Evolutionary conservation across 2,113 vertebrate species (phyloP), one percentile per base, ranked within the genome.

Genomic region (Agelaius tricolor): DNA sequence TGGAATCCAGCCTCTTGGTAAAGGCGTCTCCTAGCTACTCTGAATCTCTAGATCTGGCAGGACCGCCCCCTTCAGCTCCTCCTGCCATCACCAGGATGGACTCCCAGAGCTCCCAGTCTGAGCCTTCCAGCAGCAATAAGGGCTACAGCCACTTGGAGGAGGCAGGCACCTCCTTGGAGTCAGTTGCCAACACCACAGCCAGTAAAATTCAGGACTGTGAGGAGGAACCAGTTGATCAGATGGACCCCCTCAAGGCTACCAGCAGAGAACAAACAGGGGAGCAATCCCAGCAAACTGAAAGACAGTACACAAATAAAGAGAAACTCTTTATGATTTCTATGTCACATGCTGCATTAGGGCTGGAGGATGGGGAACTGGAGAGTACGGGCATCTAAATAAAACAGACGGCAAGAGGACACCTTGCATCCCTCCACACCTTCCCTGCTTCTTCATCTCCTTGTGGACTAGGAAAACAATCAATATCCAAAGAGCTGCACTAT

Each of bases 121-220:
- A 99, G 72, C 98, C 96, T 66, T 97, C 98, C 80, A 98, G 97
- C 97, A 97, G 99, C 98, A 99, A 98, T 97, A 99, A 99, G 98
- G 99, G 99, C 98, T 99, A 99, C 98, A 98, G 98, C 89, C 99
- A 98, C 57, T 97, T 99, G 96, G 97, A 97, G 94, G 99, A 99
- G 89, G 98, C 98, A 44, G 98, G 98, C 74, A 98, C 99, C 95
- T 99, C 99, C 65, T 97, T 98, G 89, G 98, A 99, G 94, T 98
- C 98, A 41, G 94, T 98, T 27, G 98, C 98, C 93, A 97, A 97
- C 37, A 96, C 95, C 17, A 73, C 92, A 75, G 94, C 89, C 33
- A 91, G 97, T 83, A 85, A 95, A 95, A 97, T 80, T 92, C 98
- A 95, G 74, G 98, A 98, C 94, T 97, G 97, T 90, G 91, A 81